A percentile compares a stretch with the other conserved stretches of the same genome.
Conservation (phyloP, 2,113 vertebrate genomes). For the Philantomba maxwellii region DNA sequence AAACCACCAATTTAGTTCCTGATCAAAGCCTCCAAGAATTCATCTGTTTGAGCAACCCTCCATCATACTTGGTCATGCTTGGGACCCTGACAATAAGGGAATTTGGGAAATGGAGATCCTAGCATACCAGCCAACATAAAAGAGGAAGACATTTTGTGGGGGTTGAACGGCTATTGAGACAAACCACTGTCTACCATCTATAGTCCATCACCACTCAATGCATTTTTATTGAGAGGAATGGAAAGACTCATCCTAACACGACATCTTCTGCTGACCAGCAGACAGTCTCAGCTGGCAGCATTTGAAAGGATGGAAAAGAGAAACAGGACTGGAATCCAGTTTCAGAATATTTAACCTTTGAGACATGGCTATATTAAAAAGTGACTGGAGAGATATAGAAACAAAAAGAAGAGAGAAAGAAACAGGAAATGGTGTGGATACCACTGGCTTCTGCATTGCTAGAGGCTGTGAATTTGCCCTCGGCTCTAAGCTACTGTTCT, state of each 20-base stretch:
- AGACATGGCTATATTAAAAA: not conserved
- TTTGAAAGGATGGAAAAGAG: not conserved
- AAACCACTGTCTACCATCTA: not conserved
- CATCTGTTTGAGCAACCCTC: not conserved
- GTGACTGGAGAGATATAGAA: not conserved
- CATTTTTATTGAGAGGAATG: not conserved
- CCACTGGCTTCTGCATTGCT: not conserved
- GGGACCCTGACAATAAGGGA: not conserved
- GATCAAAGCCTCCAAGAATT: not conserved
- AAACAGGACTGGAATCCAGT: not conserved
- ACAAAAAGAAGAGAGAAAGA: not conserved
- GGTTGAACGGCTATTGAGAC: not conserved
- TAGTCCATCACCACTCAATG: not conserved
- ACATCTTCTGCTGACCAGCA: not conserved
- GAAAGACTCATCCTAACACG: not conserved
- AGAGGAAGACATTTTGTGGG: not conserved
- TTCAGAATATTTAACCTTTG: not conserved
- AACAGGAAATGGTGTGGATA: not conserved
- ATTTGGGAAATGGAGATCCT: not conserved
- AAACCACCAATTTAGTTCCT: not conserved
- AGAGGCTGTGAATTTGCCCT: not conserved
- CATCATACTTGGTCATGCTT: not conserved
- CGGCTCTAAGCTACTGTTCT: not conserved
- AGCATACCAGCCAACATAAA: not conserved
- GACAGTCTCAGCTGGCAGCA: not conserved